Evolutionary conservation across 2,113 vertebrate species (phyloP).

Genomic region (Pterocles orientalis): DNA sequence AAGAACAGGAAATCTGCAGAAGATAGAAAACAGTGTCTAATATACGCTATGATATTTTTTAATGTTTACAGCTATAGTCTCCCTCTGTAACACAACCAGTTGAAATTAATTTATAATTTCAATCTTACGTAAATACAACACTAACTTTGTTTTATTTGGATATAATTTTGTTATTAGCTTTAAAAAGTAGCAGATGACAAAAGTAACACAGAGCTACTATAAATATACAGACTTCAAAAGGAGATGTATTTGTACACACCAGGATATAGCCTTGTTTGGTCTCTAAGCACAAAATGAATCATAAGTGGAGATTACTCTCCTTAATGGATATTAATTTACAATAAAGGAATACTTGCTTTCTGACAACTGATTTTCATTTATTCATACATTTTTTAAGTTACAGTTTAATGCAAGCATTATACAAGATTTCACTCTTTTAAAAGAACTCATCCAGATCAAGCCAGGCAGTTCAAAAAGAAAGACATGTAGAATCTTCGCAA

Average conservation of each 20-base stretch:
- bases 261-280: not conserved
- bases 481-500: not conserved
- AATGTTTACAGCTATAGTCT: not conserved
- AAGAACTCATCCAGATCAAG: not conserved
- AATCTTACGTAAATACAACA: not conserved
- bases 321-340: not conserved
- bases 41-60: not conserved
- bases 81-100: not conserved
- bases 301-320: not conserved
- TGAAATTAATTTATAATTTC: not conserved
- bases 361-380: not conserved
- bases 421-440: not conserved
- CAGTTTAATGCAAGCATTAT: not conserved
- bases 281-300: not conserved
- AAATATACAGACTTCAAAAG: not conserved
- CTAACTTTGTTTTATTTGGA: not conserved
- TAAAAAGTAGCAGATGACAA: not conserved
- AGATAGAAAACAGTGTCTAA: constrained; percentile 69
- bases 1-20: constrained; percentile 85
- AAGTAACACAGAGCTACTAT: not conserved
- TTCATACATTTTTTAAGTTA: not conserved
- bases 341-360: not conserved
- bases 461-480: not conserved
- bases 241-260: not conserved
- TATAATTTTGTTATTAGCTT: not conserved